phyloP scores from a whole-genome alignment of 2,113 vertebrate species.

The Notarius lentiginosus region DNA sequence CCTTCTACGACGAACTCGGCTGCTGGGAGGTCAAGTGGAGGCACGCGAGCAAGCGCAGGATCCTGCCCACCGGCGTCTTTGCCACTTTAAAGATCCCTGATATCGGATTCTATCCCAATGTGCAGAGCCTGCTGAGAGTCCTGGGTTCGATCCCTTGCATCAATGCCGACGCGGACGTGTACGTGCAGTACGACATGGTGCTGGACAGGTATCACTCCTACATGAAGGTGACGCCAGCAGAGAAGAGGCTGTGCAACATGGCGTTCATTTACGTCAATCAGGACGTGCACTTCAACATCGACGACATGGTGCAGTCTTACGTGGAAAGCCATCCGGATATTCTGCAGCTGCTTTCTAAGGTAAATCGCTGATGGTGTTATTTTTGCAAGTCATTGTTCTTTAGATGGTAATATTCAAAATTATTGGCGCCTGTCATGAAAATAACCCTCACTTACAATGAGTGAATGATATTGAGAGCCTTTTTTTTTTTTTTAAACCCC shows the following conservation, averaged over 20 bases:
- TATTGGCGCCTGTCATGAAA: background rate
- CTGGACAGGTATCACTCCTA: constrained; percentile 73
- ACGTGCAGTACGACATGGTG: constrained; percentile 78
- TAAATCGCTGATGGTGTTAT: constrained; percentile 41
- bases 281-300: constrained; percentile 75
- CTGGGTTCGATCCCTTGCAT: constrained; percentile 77
- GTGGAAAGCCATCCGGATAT: constrained; percentile 73
- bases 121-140: constrained; percentile 77
- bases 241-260: constrained; percentile 72
- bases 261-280: constrained; percentile 77
- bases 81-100: constrained; percentile 78
- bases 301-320: constrained; percentile 75
- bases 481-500: background rate
- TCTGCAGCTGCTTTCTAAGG: constrained; percentile 66
- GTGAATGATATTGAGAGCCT: background rate
- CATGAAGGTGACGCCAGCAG: constrained; percentile 66
- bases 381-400: background rate
- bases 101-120: constrained; percentile 78
- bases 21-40: constrained; percentile 81
- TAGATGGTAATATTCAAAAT: background rate
- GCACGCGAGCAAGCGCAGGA: constrained; percentile 77
- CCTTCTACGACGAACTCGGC: constrained; percentile 78
- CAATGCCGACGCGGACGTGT: constrained; percentile 75
- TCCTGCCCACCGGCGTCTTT: constrained; percentile 75
- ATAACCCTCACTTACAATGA: background rate